phyloP scores from a whole-genome alignment of 2,113 vertebrate genomes.

The Diglossa brunneiventris region DNA sequence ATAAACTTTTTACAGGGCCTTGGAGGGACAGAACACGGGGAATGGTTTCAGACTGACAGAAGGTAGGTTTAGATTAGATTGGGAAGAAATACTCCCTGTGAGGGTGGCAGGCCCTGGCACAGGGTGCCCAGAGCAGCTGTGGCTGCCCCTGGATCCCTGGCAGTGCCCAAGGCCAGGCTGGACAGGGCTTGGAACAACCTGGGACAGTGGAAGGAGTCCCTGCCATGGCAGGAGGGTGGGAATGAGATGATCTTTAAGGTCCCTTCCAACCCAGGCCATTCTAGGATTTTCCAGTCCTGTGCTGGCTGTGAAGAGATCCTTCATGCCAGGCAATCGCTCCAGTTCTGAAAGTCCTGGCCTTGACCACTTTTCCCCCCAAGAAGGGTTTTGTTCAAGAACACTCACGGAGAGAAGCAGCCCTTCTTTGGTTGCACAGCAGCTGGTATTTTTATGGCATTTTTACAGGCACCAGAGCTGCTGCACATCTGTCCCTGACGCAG shows the following conservation, averaged over 20 bases:
- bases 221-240: neutral
- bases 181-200: fast-evolving
- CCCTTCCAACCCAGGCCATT: neutral
- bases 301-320: neutral
- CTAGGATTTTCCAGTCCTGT: neutral
- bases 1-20: neutral
- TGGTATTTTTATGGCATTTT: neutral
- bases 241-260: neutral
- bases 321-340: neutral
- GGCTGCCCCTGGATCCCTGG: neutral
- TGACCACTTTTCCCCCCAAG: neutral
- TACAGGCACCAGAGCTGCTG: neutral
- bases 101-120: neutral
- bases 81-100: no score
- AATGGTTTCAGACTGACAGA: neutral
- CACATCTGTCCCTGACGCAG: neutral
- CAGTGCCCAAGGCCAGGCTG: neutral
- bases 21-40: neutral
- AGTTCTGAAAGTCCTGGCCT: neutral
- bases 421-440: neutral
- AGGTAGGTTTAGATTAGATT: no score
- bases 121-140: neutral
- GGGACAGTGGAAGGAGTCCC: neutral
- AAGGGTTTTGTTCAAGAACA: neutral
- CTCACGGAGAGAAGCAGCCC: neutral